A percentile compares a stretch with the other conserved stretches of the same genome.
Conservation (phyloP, 2,113 vertebrate genomes). For the Budorcas taxicolor region DNA sequence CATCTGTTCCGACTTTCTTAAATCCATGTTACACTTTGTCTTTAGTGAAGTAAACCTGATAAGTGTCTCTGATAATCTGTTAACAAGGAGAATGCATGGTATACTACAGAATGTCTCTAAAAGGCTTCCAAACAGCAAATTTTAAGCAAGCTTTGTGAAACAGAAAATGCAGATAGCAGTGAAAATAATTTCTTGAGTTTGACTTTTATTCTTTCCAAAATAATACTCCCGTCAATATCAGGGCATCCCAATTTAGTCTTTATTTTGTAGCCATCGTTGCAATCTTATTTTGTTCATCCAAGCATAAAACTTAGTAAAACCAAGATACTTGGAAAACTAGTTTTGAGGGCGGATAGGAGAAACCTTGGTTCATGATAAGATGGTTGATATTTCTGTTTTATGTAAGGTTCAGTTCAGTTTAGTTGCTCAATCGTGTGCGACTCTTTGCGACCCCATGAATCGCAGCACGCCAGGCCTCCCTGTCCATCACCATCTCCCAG, state of each 20-base stretch:
- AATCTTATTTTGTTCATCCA: neutral
- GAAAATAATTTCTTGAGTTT: neutral
- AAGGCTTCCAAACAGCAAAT: neutral
- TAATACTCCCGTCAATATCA: neutral
- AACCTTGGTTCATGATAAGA: neutral
- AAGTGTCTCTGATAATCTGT: neutral
- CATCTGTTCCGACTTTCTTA: neutral
- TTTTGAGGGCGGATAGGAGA: neutral
- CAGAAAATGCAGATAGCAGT: neutral
- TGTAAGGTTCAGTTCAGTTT: neutral
- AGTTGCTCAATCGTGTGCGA: too few relatives aligned
- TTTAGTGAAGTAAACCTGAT: neutral
- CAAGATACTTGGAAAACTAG: neutral
- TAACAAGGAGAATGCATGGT: neutral
- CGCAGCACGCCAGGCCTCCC: too few relatives aligned
- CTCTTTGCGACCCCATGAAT: too few relatives aligned
- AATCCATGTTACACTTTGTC: neutral
- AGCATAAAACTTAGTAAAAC: neutral
- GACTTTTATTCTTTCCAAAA: conserved; percentile 23
- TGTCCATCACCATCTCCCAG: too few relatives aligned
- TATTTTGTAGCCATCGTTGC: neutral
- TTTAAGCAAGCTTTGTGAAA: neutral
- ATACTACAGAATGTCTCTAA: neutral
- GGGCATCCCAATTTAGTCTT: neutral
- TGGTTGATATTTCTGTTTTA: neutral